Evolutionary conservation across 2,113 vertebrate genomes (phyloP), one percentile per base, ranked within the genome.

Genomic region (Colossoma macropomum): DNA sequence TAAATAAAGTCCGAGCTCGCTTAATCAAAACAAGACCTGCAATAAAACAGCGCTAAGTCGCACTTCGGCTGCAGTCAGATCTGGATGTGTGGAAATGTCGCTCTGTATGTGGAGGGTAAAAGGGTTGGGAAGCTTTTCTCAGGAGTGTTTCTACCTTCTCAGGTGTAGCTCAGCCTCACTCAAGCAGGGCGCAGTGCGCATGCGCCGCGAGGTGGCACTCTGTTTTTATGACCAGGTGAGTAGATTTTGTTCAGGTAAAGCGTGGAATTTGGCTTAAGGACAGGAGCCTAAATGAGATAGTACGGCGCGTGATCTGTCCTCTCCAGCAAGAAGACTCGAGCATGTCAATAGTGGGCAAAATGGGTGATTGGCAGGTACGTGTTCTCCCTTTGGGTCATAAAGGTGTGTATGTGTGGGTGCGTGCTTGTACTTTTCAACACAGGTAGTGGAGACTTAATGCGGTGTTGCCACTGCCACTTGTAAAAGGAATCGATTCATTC

Each of bases 301-400:
- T 89, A 91, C 87, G 90, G 89, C 92, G 93, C 91, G 92, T 95
- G 93, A 95, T 92, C 93, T 75, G 92, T 87, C 84, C 45, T 69
- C 82, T 80, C 86, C 84, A 90, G 79, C 88, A 84, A 88, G 88
- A 92, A 86, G 89, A 93, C 86, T 81, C 89, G 87, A 94, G 85
- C 91, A 98, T 98, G 97, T 98, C 97, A 94, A 87, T 98, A 91
- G 96, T 97, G 91, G 96, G 95, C 91, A 97, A 96, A 94, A 98
- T 98, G 96, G 96, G 95, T 87, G 97, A 98, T 90, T 98, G 97
- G 97, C 97, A 98, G 97, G 97, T 97, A 97, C 87, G 93, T 93
- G 87, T 32, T 87, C 69, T 88, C 91, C 90, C 80, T 85, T 91
- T 93, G 87, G 59, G 13, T 77, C 86, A 87, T 76, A 87, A 89